phyloP scores from a whole-genome alignment of 2,888 invertebrate species.

The Lasiommata megera region DNA sequence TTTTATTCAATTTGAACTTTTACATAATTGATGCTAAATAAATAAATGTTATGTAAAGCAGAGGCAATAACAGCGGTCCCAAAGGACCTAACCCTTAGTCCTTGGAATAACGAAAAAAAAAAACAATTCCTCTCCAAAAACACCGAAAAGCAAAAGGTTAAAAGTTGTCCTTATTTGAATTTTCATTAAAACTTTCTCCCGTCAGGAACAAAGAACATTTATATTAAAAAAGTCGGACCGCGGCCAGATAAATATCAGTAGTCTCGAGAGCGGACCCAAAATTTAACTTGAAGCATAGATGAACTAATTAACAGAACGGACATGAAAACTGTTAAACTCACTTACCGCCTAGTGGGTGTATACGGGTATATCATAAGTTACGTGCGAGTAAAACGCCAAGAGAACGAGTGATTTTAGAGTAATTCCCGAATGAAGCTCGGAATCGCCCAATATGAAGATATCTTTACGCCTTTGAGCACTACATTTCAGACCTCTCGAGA shows the following conservation, averaged over 20 bases:
- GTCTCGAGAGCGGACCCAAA: constrained; percentile 76
- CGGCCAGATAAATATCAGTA: constrained; percentile 81
- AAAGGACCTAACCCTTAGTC: constrained; percentile 37
- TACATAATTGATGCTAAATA: constrained; percentile 3
- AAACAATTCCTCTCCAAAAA: constrained; percentile 58
- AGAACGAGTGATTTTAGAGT: no score
- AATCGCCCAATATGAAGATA: no score
- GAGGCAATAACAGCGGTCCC: constrained; percentile 24
- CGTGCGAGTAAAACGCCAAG: no score
- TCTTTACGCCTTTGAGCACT: no score
- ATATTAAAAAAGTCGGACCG: constrained; percentile 80
- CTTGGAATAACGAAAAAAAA: constrained; percentile 61
- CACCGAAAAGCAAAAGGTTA: constrained; percentile 67
- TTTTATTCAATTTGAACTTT: background rate
- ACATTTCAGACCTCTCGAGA: no score
- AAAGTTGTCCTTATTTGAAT: constrained; percentile 78
- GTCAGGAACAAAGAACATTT: constrained; percentile 82
- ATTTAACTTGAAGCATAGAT: constrained; percentile 67
- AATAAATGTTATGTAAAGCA: constrained; percentile 20
- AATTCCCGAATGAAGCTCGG: no score
- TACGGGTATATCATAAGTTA: no score
- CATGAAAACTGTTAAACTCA: constrained; percentile 12
- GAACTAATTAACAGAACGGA: constrained; percentile 43
- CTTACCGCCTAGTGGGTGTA: no score
- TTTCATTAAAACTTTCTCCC: constrained; percentile 77